Conservation (phyloP, 2,113 vertebrate species). For the Macroglossus sobrinus region DNA sequence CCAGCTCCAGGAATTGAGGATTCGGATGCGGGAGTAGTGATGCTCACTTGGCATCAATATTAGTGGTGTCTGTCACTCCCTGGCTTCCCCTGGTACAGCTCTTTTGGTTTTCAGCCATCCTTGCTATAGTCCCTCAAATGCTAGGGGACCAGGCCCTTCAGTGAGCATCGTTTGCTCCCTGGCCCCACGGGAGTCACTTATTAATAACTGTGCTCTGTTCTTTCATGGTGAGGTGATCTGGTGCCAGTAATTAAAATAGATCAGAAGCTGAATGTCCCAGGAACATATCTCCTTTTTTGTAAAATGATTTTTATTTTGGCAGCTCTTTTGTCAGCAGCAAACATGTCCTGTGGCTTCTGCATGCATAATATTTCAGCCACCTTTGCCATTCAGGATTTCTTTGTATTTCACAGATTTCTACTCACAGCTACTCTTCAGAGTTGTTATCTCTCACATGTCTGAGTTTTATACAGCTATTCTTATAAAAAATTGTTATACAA, state of each 20-base stretch:
- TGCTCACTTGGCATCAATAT: fast-evolving
- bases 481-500: not conserved
- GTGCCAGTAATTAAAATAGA: not conserved
- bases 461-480: not conserved
- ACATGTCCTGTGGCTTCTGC: fast-evolving
- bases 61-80: not conserved
- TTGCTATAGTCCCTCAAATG: not conserved
- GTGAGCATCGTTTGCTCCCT: not conserved
- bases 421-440: not conserved
- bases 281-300: not conserved
- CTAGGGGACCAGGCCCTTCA: not conserved
- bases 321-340: not conserved
- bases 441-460: not conserved
- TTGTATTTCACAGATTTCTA: not conserved
- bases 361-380: fast-evolving
- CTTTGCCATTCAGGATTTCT: not conserved
- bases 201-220: not conserved
- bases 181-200: not conserved
- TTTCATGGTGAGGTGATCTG: not conserved
- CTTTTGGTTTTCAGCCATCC: not conserved
- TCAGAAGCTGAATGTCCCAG: not conserved
- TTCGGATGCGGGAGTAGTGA: not conserved
- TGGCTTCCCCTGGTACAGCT: fast-evolving
- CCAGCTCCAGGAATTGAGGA: not conserved
- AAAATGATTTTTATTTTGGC: not conserved